Evolutionary conservation across 2,888 invertebrate genomes (phyloP), one percentile per base, ranked within the genome.

Genomic region (Catocala nupta): DNA sequence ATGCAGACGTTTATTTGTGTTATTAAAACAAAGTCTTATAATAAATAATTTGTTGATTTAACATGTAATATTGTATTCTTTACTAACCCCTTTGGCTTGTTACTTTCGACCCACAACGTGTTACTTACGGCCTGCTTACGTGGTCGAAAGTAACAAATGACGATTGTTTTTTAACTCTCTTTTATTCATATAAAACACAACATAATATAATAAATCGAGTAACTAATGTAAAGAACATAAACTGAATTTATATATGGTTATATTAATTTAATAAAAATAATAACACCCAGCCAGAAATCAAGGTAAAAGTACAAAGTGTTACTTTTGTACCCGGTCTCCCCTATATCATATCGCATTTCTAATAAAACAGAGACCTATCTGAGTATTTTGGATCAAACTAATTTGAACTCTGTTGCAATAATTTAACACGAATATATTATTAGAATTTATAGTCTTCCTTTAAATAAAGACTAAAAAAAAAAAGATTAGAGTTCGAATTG

Each of bases 41-140:
- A 53, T 53, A 53, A 53, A 43, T 43, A 13, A 16, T 42, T 43
- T 43, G 42, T 43, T 50, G 42, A 57, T 36, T 36, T 50, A 62
- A 62, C 49, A 59, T 36, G 25, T 57, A 10, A 59, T 59, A 55
- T 68, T 61, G 43, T 72, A 48, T 65, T 16, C 61, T 63, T 65
- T 65, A 65, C 53, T 62, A 53, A 53, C 53, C 43, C 47, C 58
- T 69, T 59, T 65, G 51, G 55, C 54, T 34, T 69, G 68, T 71
- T 68, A 71, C 68, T 71, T 68, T 68, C 54, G 66, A 68, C 68
- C 65, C 66, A 66, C 66, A 66, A 55, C 51, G 57, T 71, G 63
- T 69, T 69, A 69, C 71, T 71, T 72, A 65, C 63, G 62, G 43
- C 70, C 70, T 66, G 66, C 63, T 56, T 51, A 64, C 63, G 63